Percentiles rank a stretch among this genome's conserved stretches.
Conservation (phyloP, 2,113 vertebrate genomes). For the Galbula dea region DNA sequence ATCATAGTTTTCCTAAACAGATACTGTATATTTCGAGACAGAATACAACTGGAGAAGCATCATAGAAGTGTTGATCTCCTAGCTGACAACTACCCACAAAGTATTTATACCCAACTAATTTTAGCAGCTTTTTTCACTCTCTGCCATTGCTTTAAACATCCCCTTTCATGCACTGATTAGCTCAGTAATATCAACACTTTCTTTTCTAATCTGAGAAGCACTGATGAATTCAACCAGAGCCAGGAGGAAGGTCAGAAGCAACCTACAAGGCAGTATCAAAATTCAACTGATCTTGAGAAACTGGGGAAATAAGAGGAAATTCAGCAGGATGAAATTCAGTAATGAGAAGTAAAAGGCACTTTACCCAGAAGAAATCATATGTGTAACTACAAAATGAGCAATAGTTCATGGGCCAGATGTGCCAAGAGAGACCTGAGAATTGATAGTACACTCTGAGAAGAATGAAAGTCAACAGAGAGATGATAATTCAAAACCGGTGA, state of each 20-base stretch:
- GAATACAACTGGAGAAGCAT: neutral
- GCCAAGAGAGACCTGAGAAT: neutral
- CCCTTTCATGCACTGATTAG: conserved; percentile 9
- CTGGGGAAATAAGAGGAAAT: conserved; percentile 41
- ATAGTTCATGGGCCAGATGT: neutral
- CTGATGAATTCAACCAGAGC: neutral
- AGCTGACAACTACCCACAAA: neutral
- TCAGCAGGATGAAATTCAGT: conserved; percentile 11
- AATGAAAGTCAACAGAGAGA: neutral
- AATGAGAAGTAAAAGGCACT: conserved; percentile 1
- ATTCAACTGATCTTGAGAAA: conserved; percentile 20
- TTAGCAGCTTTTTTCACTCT: neutral
- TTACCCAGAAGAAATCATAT: neutral
- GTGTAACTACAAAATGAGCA: conserved; percentile 18
- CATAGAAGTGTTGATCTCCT: neutral
- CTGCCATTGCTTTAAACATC: neutral
- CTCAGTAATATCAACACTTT: neutral
- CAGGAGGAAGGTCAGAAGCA: neutral
- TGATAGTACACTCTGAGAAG: neutral
- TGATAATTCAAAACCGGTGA: neutral
- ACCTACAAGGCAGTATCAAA: neutral
- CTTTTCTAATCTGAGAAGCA: conserved; percentile 8
- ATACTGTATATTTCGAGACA: neutral
- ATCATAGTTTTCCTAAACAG: neutral
- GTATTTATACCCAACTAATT: neutral